phyloP scores from a whole-genome alignment of 2,113 vertebrate genomes.

The Acrocephalus kingi region DNA sequence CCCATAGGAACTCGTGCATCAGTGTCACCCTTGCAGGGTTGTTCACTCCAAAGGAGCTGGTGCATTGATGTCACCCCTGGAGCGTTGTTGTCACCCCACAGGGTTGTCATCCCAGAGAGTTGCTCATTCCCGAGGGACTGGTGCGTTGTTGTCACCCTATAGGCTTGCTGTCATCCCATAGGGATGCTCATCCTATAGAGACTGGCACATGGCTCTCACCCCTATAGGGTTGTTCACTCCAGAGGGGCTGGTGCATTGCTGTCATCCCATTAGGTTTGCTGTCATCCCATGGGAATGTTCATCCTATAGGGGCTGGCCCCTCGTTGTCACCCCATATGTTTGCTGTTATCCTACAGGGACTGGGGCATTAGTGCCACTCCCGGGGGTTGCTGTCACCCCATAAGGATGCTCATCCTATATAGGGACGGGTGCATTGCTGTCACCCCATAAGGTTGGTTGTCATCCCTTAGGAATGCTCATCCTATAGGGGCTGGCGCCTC shows the following conservation, averaged over 20 bases:
- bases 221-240: neutral
- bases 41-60: accelerated
- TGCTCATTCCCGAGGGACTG: accelerated
- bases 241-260: neutral
- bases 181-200: neutral
- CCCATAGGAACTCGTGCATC: accelerated
- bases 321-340: neutral
- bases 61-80: neutral
- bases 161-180: accelerated
- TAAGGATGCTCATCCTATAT: neutral
- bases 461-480: neutral
- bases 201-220: neutral
- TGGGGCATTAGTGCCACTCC: accelerated
- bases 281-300: neutral
- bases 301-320: neutral
- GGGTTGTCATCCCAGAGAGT: neutral
- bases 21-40: accelerated
- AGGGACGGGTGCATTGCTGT: neutral
- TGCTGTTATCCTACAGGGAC: neutral
- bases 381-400: neutral
- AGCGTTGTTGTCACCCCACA: neutral
- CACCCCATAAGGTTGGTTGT: neutral
- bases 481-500: accelerated
- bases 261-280: neutral
- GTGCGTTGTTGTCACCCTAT: accelerated